Conservation (phyloP, 2,888 invertebrate genomes). For the Xanthostigma xanthostigma region DNA sequence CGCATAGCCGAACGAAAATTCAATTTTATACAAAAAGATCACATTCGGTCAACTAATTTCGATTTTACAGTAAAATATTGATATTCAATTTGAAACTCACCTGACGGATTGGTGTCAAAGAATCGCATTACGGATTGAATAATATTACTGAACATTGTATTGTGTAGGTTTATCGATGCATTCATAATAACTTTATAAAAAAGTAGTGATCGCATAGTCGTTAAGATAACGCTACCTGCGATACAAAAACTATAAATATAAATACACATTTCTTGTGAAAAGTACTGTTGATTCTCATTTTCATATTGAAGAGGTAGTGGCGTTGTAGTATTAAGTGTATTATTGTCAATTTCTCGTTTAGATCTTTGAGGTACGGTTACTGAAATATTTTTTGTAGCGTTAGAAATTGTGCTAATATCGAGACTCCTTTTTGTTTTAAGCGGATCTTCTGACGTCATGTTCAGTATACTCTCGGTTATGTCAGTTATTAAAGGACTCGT, state of each 20-base stretch:
- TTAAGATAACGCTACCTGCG: slow-evolving; percentile 40
- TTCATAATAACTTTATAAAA: slow-evolving; percentile 62
- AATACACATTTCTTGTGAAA: slow-evolving; percentile 23
- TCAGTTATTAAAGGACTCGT: too few species aligned
- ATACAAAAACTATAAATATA: slow-evolving; percentile 45
- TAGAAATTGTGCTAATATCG: too few species aligned
- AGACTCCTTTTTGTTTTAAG: too few species aligned
- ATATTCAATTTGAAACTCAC: slow-evolving; percentile 25
- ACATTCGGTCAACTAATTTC: background rate
- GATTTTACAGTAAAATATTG: background rate
- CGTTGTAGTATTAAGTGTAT: too few species aligned
- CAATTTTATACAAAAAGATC: too few species aligned
- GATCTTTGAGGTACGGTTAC: too few species aligned
- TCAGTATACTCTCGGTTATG: too few species aligned
- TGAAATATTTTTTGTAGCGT: too few species aligned
- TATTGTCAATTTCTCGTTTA: too few species aligned
- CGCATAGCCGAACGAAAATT: too few species aligned
- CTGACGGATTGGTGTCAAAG: slow-evolving; percentile 72
- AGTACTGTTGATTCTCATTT: background rate
- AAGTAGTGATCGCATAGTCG: slow-evolving; percentile 47
- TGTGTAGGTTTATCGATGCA: slow-evolving; percentile 60
- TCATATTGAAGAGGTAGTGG: too few species aligned
- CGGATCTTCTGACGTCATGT: too few species aligned
- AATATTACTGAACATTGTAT: slow-evolving; percentile 61
- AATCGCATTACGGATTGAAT: slow-evolving; percentile 64